Base-by-base conservation (phyloP, 2,888 invertebrate species). In the Cataglyphis cursor region DNA sequence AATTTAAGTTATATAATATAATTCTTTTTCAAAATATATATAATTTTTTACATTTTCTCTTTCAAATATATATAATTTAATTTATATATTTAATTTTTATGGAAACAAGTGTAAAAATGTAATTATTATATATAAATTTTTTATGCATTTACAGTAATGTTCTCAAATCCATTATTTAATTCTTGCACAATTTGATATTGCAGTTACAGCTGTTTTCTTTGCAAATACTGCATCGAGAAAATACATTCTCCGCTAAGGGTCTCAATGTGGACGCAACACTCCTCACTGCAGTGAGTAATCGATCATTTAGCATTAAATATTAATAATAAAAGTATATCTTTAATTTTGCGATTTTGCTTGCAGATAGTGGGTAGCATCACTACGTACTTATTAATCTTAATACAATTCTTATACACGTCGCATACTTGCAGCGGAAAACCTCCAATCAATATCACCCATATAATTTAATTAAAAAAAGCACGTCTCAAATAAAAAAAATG, bases 201-300 rank as follows among this genome's bases (percentile, higher is more conserved):
- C 82, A 93, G 93, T 75, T 93, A 59, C 88, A 92, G 44, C 61
- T 92, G n/a, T 93, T 93, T 70, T 93, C 93, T 1, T 64, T 93
- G 31, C 93, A 93, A 92, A 68, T 92, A 38, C 80, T 93, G 35
- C 93, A 93, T 66, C 90, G 90, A 0, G 89, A 91, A 21, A 91
- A 90, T 51, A 83, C 62, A 12, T 94, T 93, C 28, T 84, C 87
- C 4, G 92, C 92, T 0, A 93, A 91, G 78, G 91, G 91, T n/a
- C 68, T 93, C 5, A 75, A 78, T 0, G 44, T 93, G 35, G 92
- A 94, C 57, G 90, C 91, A 0, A 84, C 89, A 0, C 89, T 94
- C 15, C 86, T 93, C 1, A 88, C 90, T 18, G 83, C 88, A 82
- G 93, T 94, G 89, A 72, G 85, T 35, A 1, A 62, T 38, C 18